phyloP scores from a whole-genome alignment of 2,797 vertebrate genomes.

The Lepus townsendii region DNA sequence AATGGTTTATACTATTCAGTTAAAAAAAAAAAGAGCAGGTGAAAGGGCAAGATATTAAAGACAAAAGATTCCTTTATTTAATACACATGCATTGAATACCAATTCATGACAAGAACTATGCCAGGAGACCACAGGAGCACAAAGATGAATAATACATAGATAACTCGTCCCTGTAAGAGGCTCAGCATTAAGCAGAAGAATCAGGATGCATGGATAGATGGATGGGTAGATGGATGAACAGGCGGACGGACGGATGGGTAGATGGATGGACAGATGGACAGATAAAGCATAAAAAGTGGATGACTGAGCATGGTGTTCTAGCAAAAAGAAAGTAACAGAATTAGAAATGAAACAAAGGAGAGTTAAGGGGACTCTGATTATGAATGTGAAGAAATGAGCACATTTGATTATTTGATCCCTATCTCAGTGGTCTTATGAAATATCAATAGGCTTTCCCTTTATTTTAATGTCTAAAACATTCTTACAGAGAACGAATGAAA shows the following conservation, averaged over 20 bases:
- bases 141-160: background rate
- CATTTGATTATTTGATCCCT: conserved; percentile 32
- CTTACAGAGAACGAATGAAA: conserved; percentile 13
- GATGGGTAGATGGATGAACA: too few relatives aligned
- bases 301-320: background rate
- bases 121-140: background rate
- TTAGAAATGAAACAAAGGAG: conserved; percentile 49
- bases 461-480: conserved; percentile 25
- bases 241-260: background rate
- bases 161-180: background rate
- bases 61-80: background rate
- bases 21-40: background rate
- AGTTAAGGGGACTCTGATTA: background rate
- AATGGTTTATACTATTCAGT: background rate
- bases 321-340: conserved; percentile 8
- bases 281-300: background rate
- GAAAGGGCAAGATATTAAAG: background rate
- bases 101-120: background rate
- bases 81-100: background rate
- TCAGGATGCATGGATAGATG: background rate
- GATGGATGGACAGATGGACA: background rate
- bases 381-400: conserved; percentile 58
- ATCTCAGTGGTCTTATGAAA: conserved; percentile 27
- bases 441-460: conserved; percentile 15
- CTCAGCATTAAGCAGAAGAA: conserved; percentile 14